A percentile compares a stretch with the other conserved stretches of the same genome.
Evolutionary conservation across 2,797 vertebrate species (phyloP).

Genomic region (Centropyge bicolor): DNA sequence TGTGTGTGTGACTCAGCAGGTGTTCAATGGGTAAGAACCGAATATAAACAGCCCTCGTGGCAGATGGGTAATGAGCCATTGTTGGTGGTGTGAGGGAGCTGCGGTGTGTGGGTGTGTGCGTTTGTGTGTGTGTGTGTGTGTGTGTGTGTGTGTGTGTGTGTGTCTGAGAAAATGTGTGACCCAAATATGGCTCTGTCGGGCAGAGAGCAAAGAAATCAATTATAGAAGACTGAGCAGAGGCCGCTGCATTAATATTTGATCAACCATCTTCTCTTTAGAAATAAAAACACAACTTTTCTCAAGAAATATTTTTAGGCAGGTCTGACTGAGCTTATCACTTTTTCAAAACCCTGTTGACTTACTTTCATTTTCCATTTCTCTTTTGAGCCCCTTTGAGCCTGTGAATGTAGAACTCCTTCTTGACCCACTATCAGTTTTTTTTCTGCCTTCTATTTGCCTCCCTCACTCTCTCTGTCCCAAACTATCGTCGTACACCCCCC

Average conservation of each 20-base stretch:
- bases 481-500: neutral
- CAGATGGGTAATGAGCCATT: slow-evolving; percentile 75
- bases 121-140: slow-evolving; percentile 24
- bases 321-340: slow-evolving; percentile 41
- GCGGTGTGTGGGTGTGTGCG: neutral
- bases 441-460: slow-evolving; percentile 1
- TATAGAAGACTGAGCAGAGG: slow-evolving; percentile 72
- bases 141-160: slow-evolving; percentile 7
- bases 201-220: slow-evolving; percentile 79
- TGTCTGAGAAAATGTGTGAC: slow-evolving; percentile 71
- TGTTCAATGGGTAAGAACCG: slow-evolving; percentile 68
- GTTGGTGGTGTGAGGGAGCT: slow-evolving; percentile 50
- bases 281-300: slow-evolving; percentile 65
- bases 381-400: slow-evolving; percentile 1
- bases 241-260: slow-evolving; percentile 75
- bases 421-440: slow-evolving; percentile 21
- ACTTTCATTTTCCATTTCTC: slow-evolving; percentile 13
- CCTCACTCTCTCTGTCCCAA: slow-evolving; percentile 33
- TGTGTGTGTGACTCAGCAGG: slow-evolving; percentile 63
- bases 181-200: slow-evolving; percentile 75
- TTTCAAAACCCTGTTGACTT: slow-evolving; percentile 36
- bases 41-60: slow-evolving; percentile 68
- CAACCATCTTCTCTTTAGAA: slow-evolving; percentile 64
- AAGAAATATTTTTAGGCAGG: slow-evolving; percentile 51
- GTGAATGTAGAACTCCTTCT: slow-evolving; percentile 20